Conservation (phyloP, 2,888 invertebrate genomes). For the Phengaris arion region DNA sequence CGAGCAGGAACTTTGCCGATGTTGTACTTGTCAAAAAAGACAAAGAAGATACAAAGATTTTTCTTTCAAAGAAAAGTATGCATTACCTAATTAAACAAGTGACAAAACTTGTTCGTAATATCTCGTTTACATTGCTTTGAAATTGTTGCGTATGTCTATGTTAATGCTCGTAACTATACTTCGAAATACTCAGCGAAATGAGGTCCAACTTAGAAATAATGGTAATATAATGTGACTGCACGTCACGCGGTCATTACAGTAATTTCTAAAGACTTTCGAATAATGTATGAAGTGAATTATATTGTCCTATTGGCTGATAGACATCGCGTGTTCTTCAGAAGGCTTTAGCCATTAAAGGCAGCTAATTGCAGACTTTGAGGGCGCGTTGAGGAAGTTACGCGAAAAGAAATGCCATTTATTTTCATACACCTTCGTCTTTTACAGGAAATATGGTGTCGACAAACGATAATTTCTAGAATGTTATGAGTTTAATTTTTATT, state of each 20-base stretch:
- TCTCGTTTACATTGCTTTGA: not conserved
- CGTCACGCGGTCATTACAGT: conserved; percentile 6
- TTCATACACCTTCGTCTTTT: conserved; percentile 3
- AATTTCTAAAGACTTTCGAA: conserved; percentile 19
- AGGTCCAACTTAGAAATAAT: not conserved
- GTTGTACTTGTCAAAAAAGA: too few relatives aligned
- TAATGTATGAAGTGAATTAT: conserved; percentile 9
- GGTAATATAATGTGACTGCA: not conserved
- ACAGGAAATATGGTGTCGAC: not conserved
- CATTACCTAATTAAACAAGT: too few relatives aligned
- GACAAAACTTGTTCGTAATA: not conserved
- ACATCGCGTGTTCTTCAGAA: conserved; percentile 20
- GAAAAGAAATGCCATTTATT: conserved; percentile 11
- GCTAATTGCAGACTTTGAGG: conserved; percentile 26
- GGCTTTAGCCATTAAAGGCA: conserved; percentile 6
- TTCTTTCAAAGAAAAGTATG: too few relatives aligned
- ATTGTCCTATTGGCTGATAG: conserved; percentile 20
- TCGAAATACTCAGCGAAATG: not conserved
- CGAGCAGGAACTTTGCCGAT: too few relatives aligned
- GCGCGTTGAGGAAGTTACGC: conserved; percentile 18
- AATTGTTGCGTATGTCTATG: not conserved
- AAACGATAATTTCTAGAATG: not conserved
- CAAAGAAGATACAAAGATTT: too few relatives aligned
- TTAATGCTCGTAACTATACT: not conserved
- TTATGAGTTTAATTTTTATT: not conserved